A percentile compares a stretch with the other conserved stretches of the same genome.
Evolutionary conservation across 2,113 vertebrate genomes (phyloP).

Genomic region (Muntiacus muntjak): DNA sequence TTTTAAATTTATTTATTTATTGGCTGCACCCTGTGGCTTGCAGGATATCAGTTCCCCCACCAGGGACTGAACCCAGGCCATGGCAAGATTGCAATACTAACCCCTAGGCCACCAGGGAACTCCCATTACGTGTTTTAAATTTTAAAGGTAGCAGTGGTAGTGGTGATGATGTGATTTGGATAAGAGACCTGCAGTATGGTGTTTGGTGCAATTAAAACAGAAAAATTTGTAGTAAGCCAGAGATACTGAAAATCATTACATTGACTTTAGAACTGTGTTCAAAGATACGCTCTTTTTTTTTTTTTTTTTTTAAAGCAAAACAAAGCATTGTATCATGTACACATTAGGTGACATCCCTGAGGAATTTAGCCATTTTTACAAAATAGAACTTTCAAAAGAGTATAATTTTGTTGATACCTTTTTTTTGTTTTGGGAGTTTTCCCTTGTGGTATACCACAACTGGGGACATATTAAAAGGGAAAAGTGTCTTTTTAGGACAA

Average conservation of each 20-base stretch:
- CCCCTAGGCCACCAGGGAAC: background rate
- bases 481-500: background rate
- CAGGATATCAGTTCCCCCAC: background rate
- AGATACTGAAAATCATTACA: background rate
- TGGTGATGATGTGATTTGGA: background rate
- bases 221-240: background rate
- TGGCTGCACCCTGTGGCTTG: background rate
- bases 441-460: background rate
- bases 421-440: background rate
- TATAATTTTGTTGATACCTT: background rate
- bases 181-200: background rate
- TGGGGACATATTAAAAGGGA: background rate
- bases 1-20: background rate
- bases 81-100: background rate
- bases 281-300: background rate
- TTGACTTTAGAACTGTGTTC: background rate
- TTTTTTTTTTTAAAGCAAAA: background rate
- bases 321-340: background rate
- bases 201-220: conserved; percentile 3
- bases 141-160: background rate
- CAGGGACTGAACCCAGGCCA: background rate
- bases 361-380: conserved; percentile 7
- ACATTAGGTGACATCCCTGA: conserved; percentile 15
- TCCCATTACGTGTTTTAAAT: background rate
- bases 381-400: background rate